Evolutionary conservation across 2,797 vertebrate species (phyloP), one percentile per base, ranked within the genome.

Genomic region (Fundulus diaphanus): DNA sequence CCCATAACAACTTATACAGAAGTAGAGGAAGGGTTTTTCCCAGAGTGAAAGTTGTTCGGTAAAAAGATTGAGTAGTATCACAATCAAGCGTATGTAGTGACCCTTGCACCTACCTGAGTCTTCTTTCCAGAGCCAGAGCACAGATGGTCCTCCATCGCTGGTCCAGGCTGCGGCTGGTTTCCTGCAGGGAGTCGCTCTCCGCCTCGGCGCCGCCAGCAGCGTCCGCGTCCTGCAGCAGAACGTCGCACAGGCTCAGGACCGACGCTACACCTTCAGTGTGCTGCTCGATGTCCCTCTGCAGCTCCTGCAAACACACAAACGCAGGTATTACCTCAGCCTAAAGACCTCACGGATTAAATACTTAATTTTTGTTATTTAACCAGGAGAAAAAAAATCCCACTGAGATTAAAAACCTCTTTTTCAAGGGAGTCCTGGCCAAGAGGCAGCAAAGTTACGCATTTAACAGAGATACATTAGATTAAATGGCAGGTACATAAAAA

Each of bases 61-160:
- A 63, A 8, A 40, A 40, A 37, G 7, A 59, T 33, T 5, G 31
- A 31, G 7, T 18, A n/a, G n/a, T n/a, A 29, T 29, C 3, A 9
- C 16, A 13, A 8, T 18, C 16, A 59, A 7, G 18, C 56, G 18
- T 20, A 13, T 4, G 22, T 35, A 22, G 22, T 24, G n/a, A 12
- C 5, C 27, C 18, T 12, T 54, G 49, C 3, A 15, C 24, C 37
- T 7, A 98, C 98, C 96, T 96, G 90, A 97, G 95, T 70, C 96
- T 94, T 77, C 97, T 93, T 81, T 99, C 97, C 95, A 97, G 95
- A 2, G 97, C 97, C 96, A 98, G 92, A 87, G 97, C 92, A 22
- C 97, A 98, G 82, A 99, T 97, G 86, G 96, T 97, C 92, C 96
- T 96, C 98, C 98, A 99, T 90, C 97, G 96, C 73, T 96, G 95